Base-by-base conservation (phyloP, 1,140 invertebrate genomes). In the Aradophagus sp. region DNA sequence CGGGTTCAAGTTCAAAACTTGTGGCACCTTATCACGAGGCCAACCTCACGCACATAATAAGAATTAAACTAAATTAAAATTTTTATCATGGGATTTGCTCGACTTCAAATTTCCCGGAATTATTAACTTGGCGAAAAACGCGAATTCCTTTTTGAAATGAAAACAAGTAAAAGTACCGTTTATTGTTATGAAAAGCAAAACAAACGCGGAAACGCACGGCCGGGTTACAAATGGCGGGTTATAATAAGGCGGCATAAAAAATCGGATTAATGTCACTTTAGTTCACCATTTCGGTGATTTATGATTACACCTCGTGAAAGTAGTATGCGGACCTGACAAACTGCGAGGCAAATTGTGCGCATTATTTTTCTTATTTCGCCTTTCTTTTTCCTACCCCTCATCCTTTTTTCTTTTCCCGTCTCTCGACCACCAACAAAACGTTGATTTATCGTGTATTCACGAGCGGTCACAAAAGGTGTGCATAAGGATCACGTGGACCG, bases 191-290 rank as follows among this genome's bases (percentile, higher is more conserved):
- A 14, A 20, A 36, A 31, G 36, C 42, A 55, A 55, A 55, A 23
- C 29, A 41, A 53, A 53, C 15, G 39, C 26, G 0, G 20, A 26
- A 29, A 52, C n/a, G n/a, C n/a, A n/a, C n/a, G n/a, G 52, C 62
- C 19, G 62, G 11, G 39, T 50, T 42, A 53, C 56, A 56, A 69
- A 53, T 53, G 56, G 31, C 16, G 17, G 26, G 31, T 52, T 63
- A 63, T 56, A 71, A 59, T 39, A 61, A 55, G 48, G 52, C 27
- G 53, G 47, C 61, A 66, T 72, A 65, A 72, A 72, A 72, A 65
- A 72, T 72, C 56, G 69, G 62, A 66, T 72, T 66, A 66, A 66
- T 42, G 56, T 72, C 62, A 56, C 35, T 72, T 72, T 72, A 72
- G 62, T 66, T 66, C 41, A 34, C 61, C 55, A 58, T 66, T 72